Evolutionary conservation across 1,140 invertebrate species (phyloP).

Genomic region (Glomeris maerens): DNA sequence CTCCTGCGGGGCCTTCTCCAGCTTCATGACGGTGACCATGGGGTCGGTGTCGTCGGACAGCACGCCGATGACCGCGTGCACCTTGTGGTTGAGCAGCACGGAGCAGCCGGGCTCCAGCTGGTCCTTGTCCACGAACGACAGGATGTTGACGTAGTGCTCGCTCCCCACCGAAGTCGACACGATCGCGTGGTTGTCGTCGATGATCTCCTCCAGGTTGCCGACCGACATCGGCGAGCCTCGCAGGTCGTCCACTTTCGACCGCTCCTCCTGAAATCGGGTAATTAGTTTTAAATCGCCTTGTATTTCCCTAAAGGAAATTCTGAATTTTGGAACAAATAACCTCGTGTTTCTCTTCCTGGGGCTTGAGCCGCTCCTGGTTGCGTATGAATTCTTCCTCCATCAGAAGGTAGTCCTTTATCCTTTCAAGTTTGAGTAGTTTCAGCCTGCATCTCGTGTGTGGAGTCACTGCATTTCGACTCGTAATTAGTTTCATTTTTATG

Average conservation of each 20-base stretch:
- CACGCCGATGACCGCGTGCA: conserved; percentile 96
- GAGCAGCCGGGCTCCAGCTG: conserved; percentile 98
- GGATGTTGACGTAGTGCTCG: conserved; percentile 98
- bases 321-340: conserved; percentile 28
- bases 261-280: conserved; percentile 64
- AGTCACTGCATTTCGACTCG: conserved; percentile 48
- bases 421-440: conserved; percentile 87
- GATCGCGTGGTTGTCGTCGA: conserved; percentile 99
- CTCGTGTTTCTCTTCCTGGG: conserved; percentile 97
- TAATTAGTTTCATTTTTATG: not conserved
- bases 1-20: conserved; percentile 99
- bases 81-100: conserved; percentile 95
- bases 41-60: conserved; percentile 99
- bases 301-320: too few relatives aligned
- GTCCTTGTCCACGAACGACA: conserved; percentile 99
- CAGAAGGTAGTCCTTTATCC: conserved; percentile 96
- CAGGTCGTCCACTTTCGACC: conserved; percentile 89
- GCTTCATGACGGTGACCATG: conserved; percentile 99
- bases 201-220: conserved; percentile 98
- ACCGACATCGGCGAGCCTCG: conserved; percentile 99
- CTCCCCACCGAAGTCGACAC: conserved; percentile 98
- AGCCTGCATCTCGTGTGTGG: conserved; percentile 92
- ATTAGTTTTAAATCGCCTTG: not conserved
- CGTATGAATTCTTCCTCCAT: conserved; percentile 99
- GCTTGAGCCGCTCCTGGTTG: conserved; percentile 94